phyloP scores from a whole-genome alignment of 1,140 invertebrate species.

The Hormaphis cornu region DNA sequence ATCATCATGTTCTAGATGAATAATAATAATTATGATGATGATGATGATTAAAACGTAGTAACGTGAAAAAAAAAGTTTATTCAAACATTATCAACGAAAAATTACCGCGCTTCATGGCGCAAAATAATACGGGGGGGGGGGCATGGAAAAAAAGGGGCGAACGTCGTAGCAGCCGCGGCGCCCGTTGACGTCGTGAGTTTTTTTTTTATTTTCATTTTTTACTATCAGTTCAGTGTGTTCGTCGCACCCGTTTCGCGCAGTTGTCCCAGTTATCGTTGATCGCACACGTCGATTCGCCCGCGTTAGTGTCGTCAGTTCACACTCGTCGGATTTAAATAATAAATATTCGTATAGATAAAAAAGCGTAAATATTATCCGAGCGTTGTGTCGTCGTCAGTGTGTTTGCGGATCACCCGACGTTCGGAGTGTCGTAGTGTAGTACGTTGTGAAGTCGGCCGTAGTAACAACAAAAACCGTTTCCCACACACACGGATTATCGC shows the following conservation, averaged over 20 bases:
- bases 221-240: background rate
- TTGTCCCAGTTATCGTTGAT: background rate
- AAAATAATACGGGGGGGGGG: background rate
- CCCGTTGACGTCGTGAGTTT: constrained; percentile 2
- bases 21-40: too few species aligned
- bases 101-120: background rate
- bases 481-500: background rate
- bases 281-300: background rate
- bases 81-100: background rate
- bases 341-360: background rate
- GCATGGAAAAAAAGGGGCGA: background rate
- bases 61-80: too few species aligned
- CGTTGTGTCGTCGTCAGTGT: background rate
- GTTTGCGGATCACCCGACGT: too few species aligned
- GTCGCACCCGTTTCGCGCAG: constrained; percentile 15
- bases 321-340: background rate
- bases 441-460: too few species aligned
- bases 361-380: background rate
- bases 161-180: background rate
- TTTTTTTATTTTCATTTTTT: constrained; percentile 16
- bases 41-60: too few species aligned
- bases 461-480: background rate
- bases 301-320: background rate
- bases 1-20: too few species aligned
- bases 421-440: background rate